Base-by-base conservation (phyloP, 2,888 invertebrate species). In the Drosophila neonasuta region DNA sequence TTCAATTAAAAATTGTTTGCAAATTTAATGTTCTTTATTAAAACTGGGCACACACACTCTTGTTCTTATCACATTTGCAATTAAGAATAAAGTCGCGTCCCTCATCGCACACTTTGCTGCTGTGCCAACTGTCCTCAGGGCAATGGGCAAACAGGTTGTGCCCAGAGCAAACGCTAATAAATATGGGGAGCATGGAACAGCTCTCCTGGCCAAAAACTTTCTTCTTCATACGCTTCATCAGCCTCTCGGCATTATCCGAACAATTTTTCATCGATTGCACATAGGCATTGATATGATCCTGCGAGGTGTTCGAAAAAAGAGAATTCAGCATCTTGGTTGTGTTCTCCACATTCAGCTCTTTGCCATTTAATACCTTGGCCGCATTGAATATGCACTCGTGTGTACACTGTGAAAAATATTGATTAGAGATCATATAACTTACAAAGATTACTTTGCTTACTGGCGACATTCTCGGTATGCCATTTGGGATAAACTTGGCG, bases 311-410 rank as follows among this genome's bases (percentile, higher is more conserved):
- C 17, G 4, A 20, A 20, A 71, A n/a, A 5, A 83, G 10, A 4
- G 42, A 20, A 5, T 67, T 42, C 0, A 74, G 11, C 77, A 83
- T 60, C 1, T 8, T 29, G 0, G 50, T 51, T 0, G 61, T 36
- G 32, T 87, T 85, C 0, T 41, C 32, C 41, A 45, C 54, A 55
- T 74, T 69, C 2, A 85, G 2, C 4, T 45, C 41, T 1, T 24
- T 63, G 10, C 54, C 64, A 29, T 5, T 61, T 5, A 87, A 0
- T 2, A 30, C 15, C 1, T 74, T 57, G 10, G 55, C 61, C 7
- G 17, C 17, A 24, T 76, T 79, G 8, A 76, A 82, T 9, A 82
- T 56, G 62, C 83, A 83, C 0, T 77, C 80, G 5, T 68, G 41
- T 0, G 71, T 45, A 24, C 83, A 84, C 86, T 87, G 34, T 0